Evolutionary conservation across 2,888 invertebrate genomes (phyloP), one percentile per base, ranked within the genome.

Genomic region (Lasioglossum zephyrum): DNA sequence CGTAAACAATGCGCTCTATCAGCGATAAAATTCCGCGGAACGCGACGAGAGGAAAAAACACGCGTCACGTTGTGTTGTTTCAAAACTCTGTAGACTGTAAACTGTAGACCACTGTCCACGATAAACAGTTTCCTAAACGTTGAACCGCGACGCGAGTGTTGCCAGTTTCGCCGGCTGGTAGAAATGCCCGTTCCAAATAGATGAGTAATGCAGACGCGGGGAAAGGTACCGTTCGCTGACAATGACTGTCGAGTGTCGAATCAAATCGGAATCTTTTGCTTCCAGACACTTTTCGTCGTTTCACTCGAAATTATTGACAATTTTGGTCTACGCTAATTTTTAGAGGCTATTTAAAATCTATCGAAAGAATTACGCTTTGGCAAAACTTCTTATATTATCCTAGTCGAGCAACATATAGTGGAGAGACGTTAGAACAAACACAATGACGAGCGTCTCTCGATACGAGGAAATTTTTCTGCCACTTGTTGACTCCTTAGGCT

Each of bases 1-100:
- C 60, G 60, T 63, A 63, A 63, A 63, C 60, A 63, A 63, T 63
- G 13, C 60, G 60, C 60, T 31, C 31, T 63, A 63, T 63, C 31
- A 63, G 60, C 60, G 60, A 63, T 63, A 31, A 63, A 63, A 31
- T 63, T 31, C 5, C 60, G 31, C 26, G 31, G 26, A 16, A 63
- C 31, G 60, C 60, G n/a, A 31, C 26, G 26, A 31, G 60, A 63
- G 60, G 31, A 63, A 63, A 63, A 63, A 63, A 63, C 5, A 63
- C 60, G 31, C 26, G 16, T 26, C 60, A 2, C 60, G 26, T 13
- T 8, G 22, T 9, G 31, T 31, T 63, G 16, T 63, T 63, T 63
- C 60, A 16, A 63, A 44, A 26, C 26, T 63, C 16, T 31, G 31
- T 63, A 31, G 16, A 26, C 60, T 39, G 31, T 63, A 31, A 16